These are phyloP conservation scores for Ophiodon elongatus DNA, from an alignment of 2,113 vertebrate species.

Conservation along the genomic window DNA sequence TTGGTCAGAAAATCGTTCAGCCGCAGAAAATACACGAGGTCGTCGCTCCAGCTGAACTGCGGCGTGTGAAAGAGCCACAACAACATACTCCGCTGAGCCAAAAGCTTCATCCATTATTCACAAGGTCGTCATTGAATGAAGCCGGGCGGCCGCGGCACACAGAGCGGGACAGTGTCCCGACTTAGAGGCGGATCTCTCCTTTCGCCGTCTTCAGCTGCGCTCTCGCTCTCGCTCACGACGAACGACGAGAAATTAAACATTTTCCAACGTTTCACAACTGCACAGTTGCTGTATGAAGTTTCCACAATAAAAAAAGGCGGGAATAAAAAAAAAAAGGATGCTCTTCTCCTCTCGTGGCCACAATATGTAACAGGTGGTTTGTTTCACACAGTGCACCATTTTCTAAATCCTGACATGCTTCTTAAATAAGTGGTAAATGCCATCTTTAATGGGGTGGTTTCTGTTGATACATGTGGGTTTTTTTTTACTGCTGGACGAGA, in stretches of 20 bases:
- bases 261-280: not conserved
- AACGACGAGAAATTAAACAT: conserved; percentile 14
- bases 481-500: not conserved
- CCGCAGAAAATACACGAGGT: not conserved
- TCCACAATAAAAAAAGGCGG: not conserved
- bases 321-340: not conserved
- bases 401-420: not conserved
- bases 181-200: conserved; percentile 15
- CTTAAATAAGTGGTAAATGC: not conserved
- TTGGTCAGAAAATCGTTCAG: not conserved
- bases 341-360: not conserved
- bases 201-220: conserved; percentile 38
- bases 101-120: conserved; percentile 71
- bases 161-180: conserved; percentile 31
- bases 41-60: conserved; percentile 20
- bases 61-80: conserved; percentile 37
- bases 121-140: conserved; percentile 58
- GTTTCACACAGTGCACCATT: no score
- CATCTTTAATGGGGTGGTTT: not conserved
- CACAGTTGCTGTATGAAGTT: not conserved
- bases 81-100: conserved; percentile 50
- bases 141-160: conserved; percentile 25
- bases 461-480: not conserved
- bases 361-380: not conserved
- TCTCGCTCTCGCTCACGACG: conserved; percentile 36